phyloP scores from a whole-genome alignment of 2,113 vertebrate genomes.

The Pluvialis apricaria region DNA sequence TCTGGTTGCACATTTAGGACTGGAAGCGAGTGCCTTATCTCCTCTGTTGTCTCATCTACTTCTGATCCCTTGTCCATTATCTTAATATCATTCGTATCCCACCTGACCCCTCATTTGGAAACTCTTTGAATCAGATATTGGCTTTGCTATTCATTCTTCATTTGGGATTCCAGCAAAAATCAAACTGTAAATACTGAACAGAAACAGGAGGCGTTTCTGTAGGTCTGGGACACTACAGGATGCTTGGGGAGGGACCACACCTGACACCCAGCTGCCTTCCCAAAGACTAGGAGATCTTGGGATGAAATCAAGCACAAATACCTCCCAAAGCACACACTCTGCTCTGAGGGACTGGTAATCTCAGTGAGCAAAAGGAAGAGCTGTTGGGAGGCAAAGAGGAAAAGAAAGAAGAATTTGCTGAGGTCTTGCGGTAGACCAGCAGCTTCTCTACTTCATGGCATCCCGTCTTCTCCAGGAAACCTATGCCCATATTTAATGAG shows the following conservation, averaged over 20 bases:
- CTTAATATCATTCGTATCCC: background rate
- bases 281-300: background rate
- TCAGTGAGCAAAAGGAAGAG: background rate
- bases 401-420: background rate
- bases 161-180: background rate
- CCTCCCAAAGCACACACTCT: fast-evolving
- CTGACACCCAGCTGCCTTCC: fast-evolving
- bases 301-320: background rate
- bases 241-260: background rate
- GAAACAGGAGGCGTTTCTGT: background rate
- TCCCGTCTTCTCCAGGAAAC: background rate
- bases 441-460: background rate
- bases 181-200: background rate
- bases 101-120: background rate
- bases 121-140: background rate
- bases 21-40: background rate
- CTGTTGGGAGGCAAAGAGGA: background rate
- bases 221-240: background rate
- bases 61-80: background rate
- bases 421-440: background rate
- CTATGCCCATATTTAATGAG: background rate
- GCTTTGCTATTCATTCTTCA: background rate
- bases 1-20: background rate
- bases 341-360: background rate
- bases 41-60: background rate